Conservation (phyloP, 2,113 vertebrate species). For the Gymnocephalus cernua region DNA sequence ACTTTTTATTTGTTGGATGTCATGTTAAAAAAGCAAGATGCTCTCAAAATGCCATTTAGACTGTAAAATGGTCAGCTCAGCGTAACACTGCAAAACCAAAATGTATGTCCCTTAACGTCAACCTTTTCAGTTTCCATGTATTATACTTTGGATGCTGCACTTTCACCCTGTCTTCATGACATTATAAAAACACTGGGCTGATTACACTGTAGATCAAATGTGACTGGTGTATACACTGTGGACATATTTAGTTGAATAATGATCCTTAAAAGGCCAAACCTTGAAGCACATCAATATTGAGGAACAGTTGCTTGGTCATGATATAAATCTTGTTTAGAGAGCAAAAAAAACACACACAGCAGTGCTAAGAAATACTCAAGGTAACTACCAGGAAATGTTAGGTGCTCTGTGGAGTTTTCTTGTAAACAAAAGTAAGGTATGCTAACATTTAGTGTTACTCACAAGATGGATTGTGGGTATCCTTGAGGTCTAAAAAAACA, state of each 20-base stretch:
- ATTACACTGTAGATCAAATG: constrained; percentile 35
- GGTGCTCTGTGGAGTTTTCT: not conserved
- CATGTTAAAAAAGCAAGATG: not conserved
- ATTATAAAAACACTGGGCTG: constrained; percentile 19
- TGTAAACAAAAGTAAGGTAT: too few relatives aligned
- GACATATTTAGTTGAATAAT: constrained; percentile 29
- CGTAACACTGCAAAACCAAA: not conserved
- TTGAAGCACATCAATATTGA: constrained; percentile 28
- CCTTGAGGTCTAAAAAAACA: too few relatives aligned
- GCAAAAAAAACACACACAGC: not conserved
- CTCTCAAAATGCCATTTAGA: not conserved
- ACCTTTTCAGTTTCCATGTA: not conserved
- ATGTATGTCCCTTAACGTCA: not conserved
- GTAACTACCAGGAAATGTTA: not conserved
- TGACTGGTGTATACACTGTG: constrained; percentile 11
- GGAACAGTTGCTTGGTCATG: not conserved
- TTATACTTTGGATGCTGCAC: not conserved
- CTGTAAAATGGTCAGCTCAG: too few relatives aligned
- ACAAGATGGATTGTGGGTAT: too few relatives aligned
- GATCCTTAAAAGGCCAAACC: constrained; percentile 29
- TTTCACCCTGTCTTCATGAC: constrained; percentile 9
- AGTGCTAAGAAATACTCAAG: not conserved
- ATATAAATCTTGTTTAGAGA: constrained; percentile 12
- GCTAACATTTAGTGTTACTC: too few relatives aligned
- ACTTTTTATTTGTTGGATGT: not conserved